phyloP scores from a whole-genome alignment of 1,140 invertebrate genomes.

The Monochamus saltuarius region DNA sequence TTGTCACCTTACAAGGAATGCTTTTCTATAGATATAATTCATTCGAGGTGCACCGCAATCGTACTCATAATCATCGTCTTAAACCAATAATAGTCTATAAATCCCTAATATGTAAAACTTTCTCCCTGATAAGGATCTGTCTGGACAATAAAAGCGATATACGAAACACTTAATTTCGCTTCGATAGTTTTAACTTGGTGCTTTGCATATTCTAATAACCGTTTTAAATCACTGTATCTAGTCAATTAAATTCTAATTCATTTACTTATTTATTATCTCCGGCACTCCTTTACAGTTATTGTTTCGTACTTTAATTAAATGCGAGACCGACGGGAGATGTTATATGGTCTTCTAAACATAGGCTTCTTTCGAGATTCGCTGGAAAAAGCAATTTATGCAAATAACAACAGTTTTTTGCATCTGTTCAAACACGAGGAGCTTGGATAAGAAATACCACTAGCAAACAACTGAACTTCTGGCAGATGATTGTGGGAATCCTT shows the following conservation, averaged over 20 bases:
- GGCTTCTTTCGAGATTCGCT: neutral
- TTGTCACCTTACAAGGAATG: constrained; percentile 16
- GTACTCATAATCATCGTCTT: constrained; percentile 26
- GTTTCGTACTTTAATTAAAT: constrained; percentile 6
- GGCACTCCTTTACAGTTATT: constrained; percentile 13
- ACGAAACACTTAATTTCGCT: constrained; percentile 36
- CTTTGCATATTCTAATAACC: constrained; percentile 32
- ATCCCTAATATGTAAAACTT: constrained; percentile 39
- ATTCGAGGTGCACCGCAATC: constrained; percentile 18
- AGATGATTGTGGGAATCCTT: no score
- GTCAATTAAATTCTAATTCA: constrained; percentile 32
- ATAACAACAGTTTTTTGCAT: neutral
- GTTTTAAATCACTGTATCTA: constrained; percentile 24
- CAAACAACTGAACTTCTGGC: neutral
- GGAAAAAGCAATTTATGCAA: neutral
- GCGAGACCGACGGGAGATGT: neutral
- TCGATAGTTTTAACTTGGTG: constrained; percentile 20
- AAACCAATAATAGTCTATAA: constrained; percentile 38
- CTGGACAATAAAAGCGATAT: constrained; percentile 35
- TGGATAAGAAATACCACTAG: neutral
- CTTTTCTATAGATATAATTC: constrained; percentile 15
- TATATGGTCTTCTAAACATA: no score
- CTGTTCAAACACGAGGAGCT: neutral
- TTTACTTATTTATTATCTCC: constrained; percentile 23
- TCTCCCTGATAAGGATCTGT: constrained; percentile 35